Conservation (phyloP, 2,888 invertebrate genomes). For the Troilus luridus region DNA sequence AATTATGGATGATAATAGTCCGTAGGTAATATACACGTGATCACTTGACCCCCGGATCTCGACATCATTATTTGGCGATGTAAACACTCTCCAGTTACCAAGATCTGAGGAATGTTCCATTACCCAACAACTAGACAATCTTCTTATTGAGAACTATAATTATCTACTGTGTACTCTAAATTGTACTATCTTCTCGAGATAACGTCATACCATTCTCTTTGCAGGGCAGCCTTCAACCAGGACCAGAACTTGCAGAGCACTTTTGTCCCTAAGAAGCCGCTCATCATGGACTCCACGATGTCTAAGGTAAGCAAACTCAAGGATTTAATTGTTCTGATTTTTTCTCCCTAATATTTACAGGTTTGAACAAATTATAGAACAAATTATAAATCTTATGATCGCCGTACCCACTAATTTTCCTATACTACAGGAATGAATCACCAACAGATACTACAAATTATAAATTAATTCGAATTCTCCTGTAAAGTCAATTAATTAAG, state of each 20-base stretch:
- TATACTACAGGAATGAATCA: too few species aligned
- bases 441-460: too few species aligned
- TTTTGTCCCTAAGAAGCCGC: constrained; percentile 9
- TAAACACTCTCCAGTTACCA: constrained; percentile 7
- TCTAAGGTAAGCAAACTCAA: neutral
- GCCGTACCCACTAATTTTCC: too few species aligned
- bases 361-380: too few species aligned
- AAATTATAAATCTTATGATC: too few species aligned
- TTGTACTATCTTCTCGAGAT: constrained; percentile 19
- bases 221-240: constrained; percentile 48
- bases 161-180: neutral
- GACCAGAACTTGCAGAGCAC: constrained; percentile 50
- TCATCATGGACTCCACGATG: constrained; percentile 26
- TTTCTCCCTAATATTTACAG: too few species aligned
- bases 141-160: neutral
- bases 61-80: constrained; percentile 8
- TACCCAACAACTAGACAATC: constrained; percentile 25
- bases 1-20: neutral
- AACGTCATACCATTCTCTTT: constrained; percentile 19
- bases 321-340: neutral
- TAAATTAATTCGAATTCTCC: too few species aligned
- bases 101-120: constrained; percentile 37
- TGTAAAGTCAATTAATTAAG: too few species aligned
- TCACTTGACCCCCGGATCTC: constrained; percentile 21
- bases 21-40: neutral